Evolutionary conservation across 2,797 vertebrate genomes (phyloP), one percentile per base, ranked within the genome.

Genomic region (Sparidentex hasta): DNA sequence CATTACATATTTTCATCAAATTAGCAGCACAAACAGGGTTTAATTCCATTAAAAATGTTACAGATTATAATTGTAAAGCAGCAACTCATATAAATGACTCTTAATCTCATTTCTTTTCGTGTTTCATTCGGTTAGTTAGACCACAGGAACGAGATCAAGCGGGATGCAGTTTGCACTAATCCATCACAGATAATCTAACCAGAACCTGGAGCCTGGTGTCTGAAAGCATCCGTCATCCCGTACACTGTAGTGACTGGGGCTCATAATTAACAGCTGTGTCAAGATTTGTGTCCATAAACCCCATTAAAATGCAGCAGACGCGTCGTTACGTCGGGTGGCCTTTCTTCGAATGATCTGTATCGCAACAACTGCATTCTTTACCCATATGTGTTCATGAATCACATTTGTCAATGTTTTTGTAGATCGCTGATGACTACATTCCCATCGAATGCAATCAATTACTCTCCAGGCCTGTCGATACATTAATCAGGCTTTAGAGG

Each of bases 401-500:
- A 77, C 65, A 71, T 48, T 75, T 73, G 71, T 72, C 83, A 50
- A 21, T 78, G 56, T 12, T 77, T 81, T 85, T 65, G 76, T 54
- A 76, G 72, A 86, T 73, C 81, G 72, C 79, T 82, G 79, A 90
- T 90, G 80, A 87, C 86, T 78, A 50, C 70, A 64, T 29, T 74
- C 74, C 55, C 48, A 75, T 71, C 79, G 65, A 85, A 83, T 5
- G 25, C 76, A 83, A 86, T 87, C 76, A 87, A 77, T 85, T 82
- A 80, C 80, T 72, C 71, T 20, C 20, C 8, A 0, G 70, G 76
- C 57, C 25, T 84, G 80, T 87, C 81, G 1, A 90, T 90, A 81
- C 79, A 84, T 81, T 89, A 87, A 91, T 92, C 87, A 82, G 80
- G 65, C 64, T 82, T 84, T 51, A 74, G 74, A 72, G 75, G 80